These are phyloP conservation scores for Parauchenoglanis punctatus DNA, from an alignment of 2,797 vertebrate species.

Conservation along the genomic window DNA sequence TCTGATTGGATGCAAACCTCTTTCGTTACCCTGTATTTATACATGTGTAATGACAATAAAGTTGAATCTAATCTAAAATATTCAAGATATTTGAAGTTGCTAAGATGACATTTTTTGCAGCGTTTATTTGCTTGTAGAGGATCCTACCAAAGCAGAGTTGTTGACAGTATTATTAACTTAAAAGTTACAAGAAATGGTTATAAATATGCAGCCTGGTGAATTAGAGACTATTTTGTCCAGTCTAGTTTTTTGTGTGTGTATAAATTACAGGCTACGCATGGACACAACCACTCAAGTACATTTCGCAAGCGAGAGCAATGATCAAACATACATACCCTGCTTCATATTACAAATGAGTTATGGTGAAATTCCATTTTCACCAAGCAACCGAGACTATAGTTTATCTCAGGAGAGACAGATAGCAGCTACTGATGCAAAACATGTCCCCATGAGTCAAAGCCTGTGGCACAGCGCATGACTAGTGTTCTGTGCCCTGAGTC, in stretches of 20 bases:
- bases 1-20: no score
- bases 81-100: no score
- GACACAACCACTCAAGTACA: not conserved
- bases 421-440: conserved; percentile 1
- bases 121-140: not conserved
- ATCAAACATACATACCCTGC: not conserved
- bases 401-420: not conserved
- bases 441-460: not conserved
- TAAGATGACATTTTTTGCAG: no score
- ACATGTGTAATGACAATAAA: no score
- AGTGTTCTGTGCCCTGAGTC: not conserved
- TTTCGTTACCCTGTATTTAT: no score
- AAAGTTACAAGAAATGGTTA: not conserved
- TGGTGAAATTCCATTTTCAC: not conserved
- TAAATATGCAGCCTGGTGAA: not conserved
- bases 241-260: not conserved
- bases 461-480: not conserved
- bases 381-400: not conserved
- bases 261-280: not conserved
- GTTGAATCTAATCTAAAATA: no score
- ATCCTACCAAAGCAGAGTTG: not conserved
- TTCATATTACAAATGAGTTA: not conserved
- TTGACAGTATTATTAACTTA: not conserved
- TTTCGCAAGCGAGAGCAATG: not conserved
- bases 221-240: not conserved